phyloP scores from a whole-genome alignment of 2,888 invertebrate species.

The Augochlorella aurata region DNA sequence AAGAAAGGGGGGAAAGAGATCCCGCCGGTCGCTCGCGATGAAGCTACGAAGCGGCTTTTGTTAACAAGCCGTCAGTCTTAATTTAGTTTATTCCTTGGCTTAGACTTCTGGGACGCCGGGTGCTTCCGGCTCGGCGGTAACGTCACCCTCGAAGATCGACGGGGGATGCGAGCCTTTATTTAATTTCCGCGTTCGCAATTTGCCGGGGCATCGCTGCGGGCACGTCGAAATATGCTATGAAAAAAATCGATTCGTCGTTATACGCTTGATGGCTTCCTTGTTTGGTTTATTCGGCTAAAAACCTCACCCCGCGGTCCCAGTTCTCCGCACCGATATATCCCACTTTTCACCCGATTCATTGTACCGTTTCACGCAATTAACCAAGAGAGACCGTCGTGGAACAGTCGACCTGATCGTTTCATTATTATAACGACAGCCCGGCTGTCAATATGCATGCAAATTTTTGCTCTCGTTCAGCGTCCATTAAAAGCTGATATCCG shows the following conservation, averaged over 20 bases:
- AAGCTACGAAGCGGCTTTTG: conserved; percentile 33
- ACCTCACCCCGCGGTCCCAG: background rate
- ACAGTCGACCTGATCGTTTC: background rate
- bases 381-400: background rate
- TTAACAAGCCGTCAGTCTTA: conserved; percentile 64
- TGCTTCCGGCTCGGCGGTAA: conserved; percentile 25
- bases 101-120: conserved; percentile 23
- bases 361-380: background rate
- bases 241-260: conserved; percentile 14
- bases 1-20: too few species aligned
- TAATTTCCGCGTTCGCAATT: conserved; percentile 34
- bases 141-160: conserved; percentile 30
- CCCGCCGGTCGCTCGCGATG: conserved; percentile 12
- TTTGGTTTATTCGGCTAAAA: background rate
- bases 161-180: conserved; percentile 16
- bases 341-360: conserved; percentile 2
- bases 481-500: too few species aligned
- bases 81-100: conserved; percentile 53
- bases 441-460: background rate
- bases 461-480: background rate
- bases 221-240: background rate
- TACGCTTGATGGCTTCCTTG: background rate
- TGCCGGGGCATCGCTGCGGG: background rate
- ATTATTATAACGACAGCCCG: background rate
- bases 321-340: background rate